Evolutionary conservation across 1,140 invertebrate genomes (phyloP).

Genomic region (Cecropterus lyciades): DNA sequence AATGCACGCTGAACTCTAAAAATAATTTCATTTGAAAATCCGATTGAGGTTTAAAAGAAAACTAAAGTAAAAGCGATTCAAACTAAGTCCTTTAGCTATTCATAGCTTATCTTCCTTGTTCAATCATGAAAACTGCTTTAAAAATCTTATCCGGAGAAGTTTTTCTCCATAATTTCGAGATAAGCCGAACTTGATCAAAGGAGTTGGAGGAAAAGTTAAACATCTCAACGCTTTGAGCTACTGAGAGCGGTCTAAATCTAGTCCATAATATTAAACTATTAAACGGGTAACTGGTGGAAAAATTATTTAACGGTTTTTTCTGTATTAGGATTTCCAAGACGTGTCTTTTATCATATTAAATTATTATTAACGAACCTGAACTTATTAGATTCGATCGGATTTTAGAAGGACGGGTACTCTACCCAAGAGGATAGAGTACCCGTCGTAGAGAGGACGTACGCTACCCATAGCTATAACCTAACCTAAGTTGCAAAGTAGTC

Average conservation of each 20-base stretch:
- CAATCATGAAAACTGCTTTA: constrained; percentile 36
- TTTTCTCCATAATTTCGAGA: constrained; percentile 36
- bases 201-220: constrained; percentile 33
- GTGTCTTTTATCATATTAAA: no score
- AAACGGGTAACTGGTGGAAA: constrained; percentile 14
- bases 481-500: no score
- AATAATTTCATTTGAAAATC: constrained; percentile 2
- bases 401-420: no score
- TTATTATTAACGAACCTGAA: no score
- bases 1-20: not conserved
- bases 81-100: constrained; percentile 25
- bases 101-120: constrained; percentile 31
- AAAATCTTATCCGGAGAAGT: constrained; percentile 31
- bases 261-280: constrained; percentile 34
- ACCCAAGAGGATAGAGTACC: no score
- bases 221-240: constrained; percentile 31
- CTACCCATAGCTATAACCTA: no score
- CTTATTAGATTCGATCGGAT: no score
- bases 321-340: no score
- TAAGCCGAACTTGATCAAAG: constrained; percentile 36
- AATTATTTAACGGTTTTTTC: constrained; percentile 12
- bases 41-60: constrained; percentile 16
- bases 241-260: constrained; percentile 29
- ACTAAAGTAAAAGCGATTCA: constrained; percentile 12
- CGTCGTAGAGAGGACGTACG: no score